phyloP scores from a whole-genome alignment of 2,797 vertebrate species.

The Poeciliopsis gracilis region DNA sequence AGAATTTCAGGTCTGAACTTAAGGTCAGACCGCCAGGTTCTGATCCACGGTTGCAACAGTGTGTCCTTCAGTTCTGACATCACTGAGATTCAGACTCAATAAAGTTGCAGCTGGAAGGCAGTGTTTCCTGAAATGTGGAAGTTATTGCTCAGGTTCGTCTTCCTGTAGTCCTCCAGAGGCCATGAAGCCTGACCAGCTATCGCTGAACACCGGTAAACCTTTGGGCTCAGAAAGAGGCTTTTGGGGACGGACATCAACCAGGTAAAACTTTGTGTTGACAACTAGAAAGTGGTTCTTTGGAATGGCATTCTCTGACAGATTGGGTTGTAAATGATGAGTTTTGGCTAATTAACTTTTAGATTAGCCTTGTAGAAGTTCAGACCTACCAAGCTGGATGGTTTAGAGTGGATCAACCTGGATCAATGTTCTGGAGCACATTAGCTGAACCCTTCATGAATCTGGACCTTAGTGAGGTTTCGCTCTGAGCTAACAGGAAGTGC shows the following conservation, averaged over 20 bases:
- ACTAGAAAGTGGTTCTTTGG: background rate
- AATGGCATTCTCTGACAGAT: background rate
- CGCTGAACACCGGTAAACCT: background rate
- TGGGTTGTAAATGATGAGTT: background rate
- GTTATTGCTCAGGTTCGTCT: background rate
- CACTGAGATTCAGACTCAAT: conserved; percentile 35
- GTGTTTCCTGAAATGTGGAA: background rate
- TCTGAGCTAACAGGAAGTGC: background rate
- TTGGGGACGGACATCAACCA: background rate
- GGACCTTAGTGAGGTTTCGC: conserved; percentile 6
- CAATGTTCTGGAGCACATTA: background rate
- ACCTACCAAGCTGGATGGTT: background rate
- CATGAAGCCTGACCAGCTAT: background rate
- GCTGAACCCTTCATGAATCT: conserved; percentile 14
- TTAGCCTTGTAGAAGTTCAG: background rate
- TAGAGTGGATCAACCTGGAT: background rate
- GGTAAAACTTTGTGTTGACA: background rate
- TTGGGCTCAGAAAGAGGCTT: background rate
- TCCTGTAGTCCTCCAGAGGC: too few relatives aligned
- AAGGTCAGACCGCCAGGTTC: background rate
- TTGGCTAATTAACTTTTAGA: background rate
- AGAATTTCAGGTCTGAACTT: background rate
- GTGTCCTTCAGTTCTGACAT: background rate
- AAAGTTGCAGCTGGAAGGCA: background rate
- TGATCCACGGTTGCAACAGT: background rate